Evolutionary conservation across 2,888 invertebrate species (phyloP), one percentile per base, ranked within the genome.

Genomic region (Phortica okadai): DNA sequence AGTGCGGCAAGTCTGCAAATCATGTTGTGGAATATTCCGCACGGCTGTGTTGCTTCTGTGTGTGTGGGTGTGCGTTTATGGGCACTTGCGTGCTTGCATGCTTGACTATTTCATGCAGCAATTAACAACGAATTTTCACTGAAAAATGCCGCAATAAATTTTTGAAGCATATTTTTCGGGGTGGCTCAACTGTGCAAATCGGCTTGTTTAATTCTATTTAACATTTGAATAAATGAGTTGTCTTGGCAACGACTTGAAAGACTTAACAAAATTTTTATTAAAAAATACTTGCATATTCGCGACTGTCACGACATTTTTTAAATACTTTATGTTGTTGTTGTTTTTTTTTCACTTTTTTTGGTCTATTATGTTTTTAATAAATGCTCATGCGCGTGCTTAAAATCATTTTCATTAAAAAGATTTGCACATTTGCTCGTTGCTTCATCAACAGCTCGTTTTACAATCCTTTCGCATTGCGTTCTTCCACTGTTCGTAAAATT

Each of bases 1-100:
- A 10, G 21, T 16, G 62, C 21, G 11, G 11, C 50, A 72, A 72
- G 25, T 54, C 25, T 56, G 75, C 77, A 81, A 80, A 81, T 79
- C 79, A 78, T 74, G 74, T 73, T 56, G 25, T 58, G 11, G 41
- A 64, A 76, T 66, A 54, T 67, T 58, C 14, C 16, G n/a, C 74
- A 66, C 11, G n/a, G 11, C 25, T 56, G 42, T 58, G 76, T 70
- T 70, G 42, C 44, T 56, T 59, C 41, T 14, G 25, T 45, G 50
- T 66, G 42, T 64, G 33, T 75, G 21, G 14, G 67, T 44, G n/a
- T 73, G 21, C 42, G 56, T 67, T 11, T 50, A 62, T 76, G 16
- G 33, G 10, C 56, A 54, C 74, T 59, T 50, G 14, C 50, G 50
- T 50, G 50, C 50, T 14, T 50, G 50, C 50, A 14, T 50, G 50